phyloP scores from a whole-genome alignment of 2,113 vertebrate species.

The Prolemur simus region DNA sequence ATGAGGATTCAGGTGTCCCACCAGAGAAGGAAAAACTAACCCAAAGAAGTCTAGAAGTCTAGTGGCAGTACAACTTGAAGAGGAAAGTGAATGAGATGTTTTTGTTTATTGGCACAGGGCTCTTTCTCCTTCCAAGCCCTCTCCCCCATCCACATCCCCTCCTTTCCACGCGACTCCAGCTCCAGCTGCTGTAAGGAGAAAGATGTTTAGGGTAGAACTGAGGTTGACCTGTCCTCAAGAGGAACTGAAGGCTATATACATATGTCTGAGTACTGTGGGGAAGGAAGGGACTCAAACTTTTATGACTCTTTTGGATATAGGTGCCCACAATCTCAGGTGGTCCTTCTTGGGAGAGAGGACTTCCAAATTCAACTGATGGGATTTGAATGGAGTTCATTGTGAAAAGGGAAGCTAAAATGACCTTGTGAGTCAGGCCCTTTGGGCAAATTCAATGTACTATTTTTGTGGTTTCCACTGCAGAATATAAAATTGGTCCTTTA shows the following conservation, averaged over 20 bases:
- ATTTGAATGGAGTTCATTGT: not conserved
- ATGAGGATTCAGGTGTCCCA: not conserved
- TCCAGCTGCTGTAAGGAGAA: not conserved
- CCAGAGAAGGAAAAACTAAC: not conserved
- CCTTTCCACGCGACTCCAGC: accelerated
- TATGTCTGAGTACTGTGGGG: not conserved
- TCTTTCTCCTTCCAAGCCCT: not conserved
- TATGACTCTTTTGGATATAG: not conserved
- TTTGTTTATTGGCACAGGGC: not conserved
- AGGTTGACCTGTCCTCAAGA: not conserved
- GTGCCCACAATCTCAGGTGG: not conserved
- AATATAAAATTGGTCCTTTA: not conserved
- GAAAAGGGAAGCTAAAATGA: not conserved
- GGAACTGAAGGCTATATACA: not conserved
- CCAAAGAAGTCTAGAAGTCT: not conserved
- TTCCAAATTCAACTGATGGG: not conserved
- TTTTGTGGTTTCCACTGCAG: not conserved
- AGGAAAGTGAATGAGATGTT: not conserved
- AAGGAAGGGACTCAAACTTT: not conserved
- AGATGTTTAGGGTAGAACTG: not conserved
- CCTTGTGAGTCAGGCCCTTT: not conserved
- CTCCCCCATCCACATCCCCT: not conserved
- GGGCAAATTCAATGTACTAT: not conserved
- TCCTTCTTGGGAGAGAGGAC: not conserved
- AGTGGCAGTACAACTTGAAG: not conserved